Percentiles rank a stretch among this genome's conserved stretches.
Conservation (phyloP, 2,113 vertebrate species). For the Acrocephalus arundinaceus region DNA sequence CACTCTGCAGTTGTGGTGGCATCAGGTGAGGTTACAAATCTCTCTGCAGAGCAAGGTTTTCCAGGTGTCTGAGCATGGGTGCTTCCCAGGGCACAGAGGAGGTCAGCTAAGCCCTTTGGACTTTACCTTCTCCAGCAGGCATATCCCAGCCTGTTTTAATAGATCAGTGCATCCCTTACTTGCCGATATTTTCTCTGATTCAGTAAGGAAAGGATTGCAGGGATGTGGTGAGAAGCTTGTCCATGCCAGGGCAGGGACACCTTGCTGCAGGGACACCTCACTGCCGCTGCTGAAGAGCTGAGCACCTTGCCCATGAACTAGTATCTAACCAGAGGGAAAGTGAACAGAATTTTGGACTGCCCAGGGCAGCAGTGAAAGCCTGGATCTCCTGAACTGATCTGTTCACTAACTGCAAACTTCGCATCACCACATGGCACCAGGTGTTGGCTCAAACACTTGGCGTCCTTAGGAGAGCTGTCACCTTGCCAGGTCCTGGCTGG, state of each 20-base stretch:
- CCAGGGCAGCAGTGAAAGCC: not conserved
- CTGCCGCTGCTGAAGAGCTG: not conserved
- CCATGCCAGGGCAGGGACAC: not conserved
- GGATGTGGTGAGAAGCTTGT: not conserved
- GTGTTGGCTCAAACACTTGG: not conserved
- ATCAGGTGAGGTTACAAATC: not conserved
- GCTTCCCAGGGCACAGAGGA: not conserved
- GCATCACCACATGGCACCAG: not conserved
- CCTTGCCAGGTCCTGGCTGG: not conserved
- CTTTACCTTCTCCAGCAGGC: not conserved
- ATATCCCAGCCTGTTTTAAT: not conserved
- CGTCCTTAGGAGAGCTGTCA: not conserved
- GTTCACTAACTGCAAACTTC: not conserved
- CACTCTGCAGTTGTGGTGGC: rapidly evolving
- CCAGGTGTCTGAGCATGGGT: not conserved
- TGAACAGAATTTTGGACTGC: not conserved
- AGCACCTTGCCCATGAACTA: not conserved
- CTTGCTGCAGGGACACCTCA: not conserved
- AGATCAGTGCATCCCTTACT: rapidly evolving
- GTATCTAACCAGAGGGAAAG: not conserved
- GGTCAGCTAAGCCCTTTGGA: not conserved
- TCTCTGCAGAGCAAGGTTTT: not conserved
- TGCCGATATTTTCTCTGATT: not conserved
- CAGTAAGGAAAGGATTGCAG: not conserved
- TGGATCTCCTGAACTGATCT: not conserved